Evolutionary conservation across 2,888 invertebrate species (phyloP).

Genomic region (Vesta saturnalis): DNA sequence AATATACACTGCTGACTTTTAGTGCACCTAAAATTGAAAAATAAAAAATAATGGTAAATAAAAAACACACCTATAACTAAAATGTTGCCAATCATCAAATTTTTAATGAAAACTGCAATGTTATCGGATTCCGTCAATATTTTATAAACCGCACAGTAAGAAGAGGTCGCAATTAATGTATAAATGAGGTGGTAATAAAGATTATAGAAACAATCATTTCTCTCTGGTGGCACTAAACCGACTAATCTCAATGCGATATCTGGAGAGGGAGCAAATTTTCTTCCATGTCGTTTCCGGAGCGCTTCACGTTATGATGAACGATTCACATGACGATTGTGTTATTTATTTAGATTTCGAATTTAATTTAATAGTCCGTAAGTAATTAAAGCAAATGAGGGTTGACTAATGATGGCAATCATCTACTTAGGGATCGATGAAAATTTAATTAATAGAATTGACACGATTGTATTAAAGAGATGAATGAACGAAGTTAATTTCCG

Average conservation of each 20-base stretch:
- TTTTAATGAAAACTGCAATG: not conserved
- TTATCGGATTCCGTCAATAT: not conserved
- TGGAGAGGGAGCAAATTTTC: not conserved
- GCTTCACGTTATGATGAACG: too few species aligned
- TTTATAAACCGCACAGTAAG: not conserved
- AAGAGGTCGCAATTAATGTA: not conserved
- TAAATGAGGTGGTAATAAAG: not conserved
- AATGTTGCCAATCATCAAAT: not conserved
- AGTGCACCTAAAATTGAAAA: not conserved
- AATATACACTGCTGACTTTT: not conserved
- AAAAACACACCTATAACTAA: not conserved
- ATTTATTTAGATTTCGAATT: not conserved
- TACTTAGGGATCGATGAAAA: not conserved
- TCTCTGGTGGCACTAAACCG: not conserved
- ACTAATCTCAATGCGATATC: not conserved
- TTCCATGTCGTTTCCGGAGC: not conserved
- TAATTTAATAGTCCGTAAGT: not conserved
- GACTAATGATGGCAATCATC: not conserved
- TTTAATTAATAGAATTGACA: not conserved
- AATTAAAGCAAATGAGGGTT: not conserved
- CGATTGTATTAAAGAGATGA: not conserved
- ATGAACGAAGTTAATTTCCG: slow-evolving; percentile 1
- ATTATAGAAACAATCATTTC: not conserved
- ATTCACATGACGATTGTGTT: not conserved
- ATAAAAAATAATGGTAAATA: not conserved